Conservation (phyloP, 2,888 invertebrate species). For the Leptogaster cylindrica region DNA sequence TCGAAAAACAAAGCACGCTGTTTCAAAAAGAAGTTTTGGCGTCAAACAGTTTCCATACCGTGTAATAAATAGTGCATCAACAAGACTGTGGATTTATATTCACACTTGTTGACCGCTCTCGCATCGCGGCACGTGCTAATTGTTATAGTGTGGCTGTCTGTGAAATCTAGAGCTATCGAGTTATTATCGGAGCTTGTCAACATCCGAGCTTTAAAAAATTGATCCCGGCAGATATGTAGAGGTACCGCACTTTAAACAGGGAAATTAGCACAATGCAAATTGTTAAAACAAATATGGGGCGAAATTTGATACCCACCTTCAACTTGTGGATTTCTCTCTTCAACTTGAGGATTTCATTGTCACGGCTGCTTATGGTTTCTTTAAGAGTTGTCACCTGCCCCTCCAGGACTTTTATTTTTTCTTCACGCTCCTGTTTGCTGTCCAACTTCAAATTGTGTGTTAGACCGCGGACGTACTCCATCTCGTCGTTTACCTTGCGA, state of each 20-base stretch:
- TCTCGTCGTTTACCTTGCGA: conserved; percentile 15
- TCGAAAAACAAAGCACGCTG: too few species aligned
- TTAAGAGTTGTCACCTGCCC: conserved; percentile 66
- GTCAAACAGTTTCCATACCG: too few species aligned
- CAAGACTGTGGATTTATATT: too few species aligned
- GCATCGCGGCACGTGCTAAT: too few species aligned
- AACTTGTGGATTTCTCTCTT: conserved; percentile 75
- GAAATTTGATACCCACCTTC: conserved; percentile 64
- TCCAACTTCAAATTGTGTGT: conserved; percentile 28
- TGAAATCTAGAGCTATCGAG: too few species aligned
- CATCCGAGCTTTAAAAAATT: not conserved
- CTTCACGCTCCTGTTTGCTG: conserved; percentile 48
- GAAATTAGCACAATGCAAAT: not conserved
- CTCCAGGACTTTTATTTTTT: conserved; percentile 63
- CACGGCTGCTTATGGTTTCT: conserved; percentile 65
- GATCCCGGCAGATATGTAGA: not conserved
- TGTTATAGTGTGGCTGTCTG: too few species aligned
- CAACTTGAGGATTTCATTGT: conserved; percentile 67
- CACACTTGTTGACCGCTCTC: too few species aligned
- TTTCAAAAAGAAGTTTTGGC: too few species aligned
- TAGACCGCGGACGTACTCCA: conserved; percentile 25
- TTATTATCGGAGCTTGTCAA: not conserved
- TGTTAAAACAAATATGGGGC: not conserved
- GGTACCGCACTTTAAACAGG: not conserved
- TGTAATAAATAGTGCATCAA: too few species aligned